Percentiles rank a stretch among this genome's conserved stretches.
phyloP scores from a whole-genome alignment of 2,113 vertebrate genomes.

The Salvelinus fontinalis region DNA sequence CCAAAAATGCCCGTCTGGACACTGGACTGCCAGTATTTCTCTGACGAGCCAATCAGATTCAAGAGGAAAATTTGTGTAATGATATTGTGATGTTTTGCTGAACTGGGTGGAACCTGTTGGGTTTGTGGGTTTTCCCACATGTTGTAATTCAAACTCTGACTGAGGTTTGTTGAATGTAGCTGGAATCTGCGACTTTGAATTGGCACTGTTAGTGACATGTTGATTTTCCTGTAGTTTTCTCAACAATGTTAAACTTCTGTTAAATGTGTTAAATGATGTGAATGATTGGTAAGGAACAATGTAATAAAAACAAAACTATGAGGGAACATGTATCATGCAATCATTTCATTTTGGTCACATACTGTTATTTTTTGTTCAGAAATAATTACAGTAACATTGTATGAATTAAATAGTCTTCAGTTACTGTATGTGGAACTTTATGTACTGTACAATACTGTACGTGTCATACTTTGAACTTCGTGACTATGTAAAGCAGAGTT shows the following conservation, averaged over 20 bases:
- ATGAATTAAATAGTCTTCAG: too few relatives aligned
- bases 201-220: constrained; percentile 2
- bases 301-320: neutral
- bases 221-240: constrained; percentile 20
- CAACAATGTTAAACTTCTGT: neutral
- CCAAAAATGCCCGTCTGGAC: neutral
- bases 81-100: constrained; percentile 11
- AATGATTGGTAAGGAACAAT: constrained; percentile 5
- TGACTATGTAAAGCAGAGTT: neutral
- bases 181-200: neutral
- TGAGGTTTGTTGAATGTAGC: neutral
- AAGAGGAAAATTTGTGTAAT: constrained; percentile 30
- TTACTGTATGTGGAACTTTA: too few relatives aligned
- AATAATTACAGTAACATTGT: too few relatives aligned
- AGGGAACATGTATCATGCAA: neutral
- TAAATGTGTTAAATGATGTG: constrained; percentile 2
- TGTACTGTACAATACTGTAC: too few relatives aligned
- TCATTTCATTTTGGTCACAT: neutral
- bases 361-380: neutral
- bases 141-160: neutral
- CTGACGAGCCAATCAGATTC: constrained; percentile 16
- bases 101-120: constrained; percentile 27
- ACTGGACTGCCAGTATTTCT: too few relatives aligned
- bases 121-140: constrained; percentile 19
- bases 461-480: too few relatives aligned